Evolutionary conservation across 2,888 invertebrate genomes (phyloP).

Genomic region (Drosophila differens): DNA sequence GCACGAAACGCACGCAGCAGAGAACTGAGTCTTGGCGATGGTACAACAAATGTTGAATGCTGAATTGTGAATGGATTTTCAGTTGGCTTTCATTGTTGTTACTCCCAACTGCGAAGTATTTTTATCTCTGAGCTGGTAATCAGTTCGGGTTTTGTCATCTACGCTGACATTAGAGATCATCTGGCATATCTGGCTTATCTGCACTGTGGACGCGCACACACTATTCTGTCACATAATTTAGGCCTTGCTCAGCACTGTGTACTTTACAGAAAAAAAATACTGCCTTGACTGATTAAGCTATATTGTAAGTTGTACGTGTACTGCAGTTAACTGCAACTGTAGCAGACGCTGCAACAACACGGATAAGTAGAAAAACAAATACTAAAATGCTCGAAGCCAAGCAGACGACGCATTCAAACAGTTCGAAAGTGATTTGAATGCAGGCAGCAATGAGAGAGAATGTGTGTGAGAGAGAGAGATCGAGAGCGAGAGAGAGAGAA

Average conservation of each 20-base stretch:
- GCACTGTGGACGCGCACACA: slow-evolving; percentile 15
- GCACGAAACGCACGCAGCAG: slow-evolving; percentile 41
- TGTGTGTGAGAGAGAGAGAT: not conserved
- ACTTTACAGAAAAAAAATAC: not conserved
- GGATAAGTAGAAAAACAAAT: slow-evolving; percentile 43
- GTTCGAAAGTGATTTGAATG: slow-evolving; percentile 20
- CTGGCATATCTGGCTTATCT: slow-evolving; percentile 45
- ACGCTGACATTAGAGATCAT: slow-evolving; percentile 57
- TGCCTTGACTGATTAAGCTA: slow-evolving; percentile 19
- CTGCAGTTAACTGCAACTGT: slow-evolving; percentile 19
- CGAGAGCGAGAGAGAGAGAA: not conserved
- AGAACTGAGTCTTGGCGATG: slow-evolving; percentile 46
- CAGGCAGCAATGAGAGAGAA: slow-evolving; percentile 1
- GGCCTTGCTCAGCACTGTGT: slow-evolving; percentile 22
- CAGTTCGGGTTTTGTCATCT: slow-evolving; percentile 40
- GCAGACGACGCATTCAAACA: slow-evolving; percentile 21
- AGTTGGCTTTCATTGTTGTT: slow-evolving; percentile 40
- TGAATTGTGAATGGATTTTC: slow-evolving; percentile 34
- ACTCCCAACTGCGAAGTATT: slow-evolving; percentile 24
- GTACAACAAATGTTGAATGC: slow-evolving; percentile 24
- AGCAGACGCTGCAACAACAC: slow-evolving; percentile 29
- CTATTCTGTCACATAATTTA: slow-evolving; percentile 35
- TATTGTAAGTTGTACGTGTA: slow-evolving; percentile 1
- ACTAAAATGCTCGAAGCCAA: slow-evolving; percentile 37
- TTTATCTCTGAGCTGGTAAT: slow-evolving; percentile 35